phyloP scores from a whole-genome alignment of 1,140 invertebrate genomes.

The Drosophila navojoa region DNA sequence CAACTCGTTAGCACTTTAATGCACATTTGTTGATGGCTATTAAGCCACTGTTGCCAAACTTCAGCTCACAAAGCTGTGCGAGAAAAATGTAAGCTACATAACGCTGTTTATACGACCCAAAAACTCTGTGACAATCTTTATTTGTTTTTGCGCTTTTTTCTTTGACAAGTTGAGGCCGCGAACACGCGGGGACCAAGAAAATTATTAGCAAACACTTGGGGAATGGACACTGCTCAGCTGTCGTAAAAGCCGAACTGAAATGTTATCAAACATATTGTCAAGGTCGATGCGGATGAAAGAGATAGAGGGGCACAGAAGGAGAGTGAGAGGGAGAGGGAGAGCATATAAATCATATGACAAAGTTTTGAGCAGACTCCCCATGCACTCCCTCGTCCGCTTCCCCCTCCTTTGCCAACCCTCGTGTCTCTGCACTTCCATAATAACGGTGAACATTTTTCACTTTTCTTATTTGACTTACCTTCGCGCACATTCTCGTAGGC shows the following conservation, averaged over 20 bases:
- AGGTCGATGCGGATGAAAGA: slow-evolving; percentile 55
- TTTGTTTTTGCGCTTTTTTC: neutral
- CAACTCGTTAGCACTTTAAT: neutral
- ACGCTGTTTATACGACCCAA: neutral
- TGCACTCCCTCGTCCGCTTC: neutral
- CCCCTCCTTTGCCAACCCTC: no score
- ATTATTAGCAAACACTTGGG: slow-evolving; percentile 58
- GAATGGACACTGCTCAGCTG: slow-evolving; percentile 69
- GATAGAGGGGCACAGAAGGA: neutral
- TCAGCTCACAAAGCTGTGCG: neutral
- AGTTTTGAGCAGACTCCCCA: slow-evolving; percentile 1
- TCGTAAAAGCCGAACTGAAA: slow-evolving; percentile 60
- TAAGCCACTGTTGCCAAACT: slow-evolving; percentile 16
- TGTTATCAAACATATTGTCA: slow-evolving; percentile 77
- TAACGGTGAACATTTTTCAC: slow-evolving; percentile 48
- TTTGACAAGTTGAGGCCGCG: slow-evolving; percentile 25
- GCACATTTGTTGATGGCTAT: neutral
- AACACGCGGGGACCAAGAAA: slow-evolving; percentile 16
- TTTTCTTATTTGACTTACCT: slow-evolving; percentile 86
- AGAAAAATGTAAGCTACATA: slow-evolving; percentile 6
- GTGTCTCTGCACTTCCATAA: slow-evolving; percentile 22
- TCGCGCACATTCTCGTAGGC: slow-evolving; percentile 90
- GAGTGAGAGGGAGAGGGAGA: neutral
- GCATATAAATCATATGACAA: slow-evolving; percentile 62
- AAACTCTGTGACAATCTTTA: neutral